Evolutionary conservation across 2,888 invertebrate species (phyloP).

Genomic region (Tipula lateralis): DNA sequence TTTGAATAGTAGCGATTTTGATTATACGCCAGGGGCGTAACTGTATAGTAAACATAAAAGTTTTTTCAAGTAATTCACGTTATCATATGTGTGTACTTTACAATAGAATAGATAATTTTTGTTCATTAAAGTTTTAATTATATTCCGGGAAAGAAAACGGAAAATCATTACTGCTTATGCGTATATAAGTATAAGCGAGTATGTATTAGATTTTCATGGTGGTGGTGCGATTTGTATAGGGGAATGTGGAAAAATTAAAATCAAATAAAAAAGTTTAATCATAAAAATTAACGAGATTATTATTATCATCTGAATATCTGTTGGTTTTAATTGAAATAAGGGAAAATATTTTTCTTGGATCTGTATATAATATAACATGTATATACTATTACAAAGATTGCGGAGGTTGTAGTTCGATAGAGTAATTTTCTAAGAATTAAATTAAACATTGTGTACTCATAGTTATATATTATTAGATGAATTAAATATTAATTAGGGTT

Average conservation of each 20-base stretch:
- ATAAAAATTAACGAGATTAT: slow-evolving; percentile 6
- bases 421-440: too few relatives aligned
- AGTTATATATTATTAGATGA: too few relatives aligned
- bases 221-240: neutral
- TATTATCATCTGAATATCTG: too few relatives aligned
- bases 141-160: neutral
- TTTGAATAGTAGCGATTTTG: neutral
- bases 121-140: neutral
- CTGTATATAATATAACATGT: neutral
- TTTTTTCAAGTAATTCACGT: neutral
- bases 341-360: neutral
- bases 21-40: neutral
- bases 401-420: too few relatives aligned
- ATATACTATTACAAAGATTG: too few relatives aligned
- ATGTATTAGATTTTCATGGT: neutral
- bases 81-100: too few relatives aligned
- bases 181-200: neutral
- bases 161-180: neutral
- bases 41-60: neutral
- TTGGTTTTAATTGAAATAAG: neutral
- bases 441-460: too few relatives aligned
- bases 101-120: neutral
- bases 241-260: neutral
- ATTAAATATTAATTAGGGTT: too few relatives aligned
- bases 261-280: neutral